phyloP scores from a whole-genome alignment of 2,888 invertebrate species.

The Macaria liturata region DNA sequence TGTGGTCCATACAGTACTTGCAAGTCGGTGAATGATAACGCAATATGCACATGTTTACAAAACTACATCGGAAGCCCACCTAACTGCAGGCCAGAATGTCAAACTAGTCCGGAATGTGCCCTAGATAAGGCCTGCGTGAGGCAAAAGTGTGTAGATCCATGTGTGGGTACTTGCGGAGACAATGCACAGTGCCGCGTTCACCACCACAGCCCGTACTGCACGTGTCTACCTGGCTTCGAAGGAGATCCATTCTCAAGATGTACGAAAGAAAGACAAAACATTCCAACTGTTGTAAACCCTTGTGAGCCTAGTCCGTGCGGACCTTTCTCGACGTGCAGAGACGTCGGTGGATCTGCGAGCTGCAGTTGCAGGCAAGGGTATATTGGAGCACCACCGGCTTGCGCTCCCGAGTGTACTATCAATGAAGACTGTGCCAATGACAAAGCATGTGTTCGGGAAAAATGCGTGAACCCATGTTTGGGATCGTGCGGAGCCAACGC shows the following conservation, averaged over 20 bases:
- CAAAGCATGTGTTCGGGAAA: constrained; percentile 88
- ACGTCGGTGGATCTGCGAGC: constrained; percentile 74
- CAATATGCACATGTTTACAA: constrained; percentile 87
- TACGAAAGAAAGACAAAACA: constrained; percentile 68
- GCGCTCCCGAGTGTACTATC: constrained; percentile 90
- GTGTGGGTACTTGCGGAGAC: constrained; percentile 87
- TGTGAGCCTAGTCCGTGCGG: constrained; percentile 89
- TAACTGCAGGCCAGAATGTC: constrained; percentile 91
- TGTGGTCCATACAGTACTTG: constrained; percentile 92
- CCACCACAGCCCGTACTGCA: constrained; percentile 88
- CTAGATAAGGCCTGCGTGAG: constrained; percentile 89
- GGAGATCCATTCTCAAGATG: constrained; percentile 89
- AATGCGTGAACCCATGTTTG: constrained; percentile 89
- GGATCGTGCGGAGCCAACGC: constrained; percentile 88
- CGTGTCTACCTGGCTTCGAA: constrained; percentile 87
- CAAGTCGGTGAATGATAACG: constrained; percentile 84
- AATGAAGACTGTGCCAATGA: constrained; percentile 90
- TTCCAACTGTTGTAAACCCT: constrained; percentile 77
- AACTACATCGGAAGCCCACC: constrained; percentile 89
- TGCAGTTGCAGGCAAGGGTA: constrained; percentile 86
- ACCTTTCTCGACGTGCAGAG: constrained; percentile 85
- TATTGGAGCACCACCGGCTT: constrained; percentile 87
- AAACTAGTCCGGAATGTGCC: constrained; percentile 91
- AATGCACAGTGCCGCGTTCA: constrained; percentile 88
- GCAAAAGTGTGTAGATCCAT: constrained; percentile 92